Evolutionary conservation across 2,113 vertebrate genomes (phyloP).

Genomic region (Hydrochoerus hydrochaeris): DNA sequence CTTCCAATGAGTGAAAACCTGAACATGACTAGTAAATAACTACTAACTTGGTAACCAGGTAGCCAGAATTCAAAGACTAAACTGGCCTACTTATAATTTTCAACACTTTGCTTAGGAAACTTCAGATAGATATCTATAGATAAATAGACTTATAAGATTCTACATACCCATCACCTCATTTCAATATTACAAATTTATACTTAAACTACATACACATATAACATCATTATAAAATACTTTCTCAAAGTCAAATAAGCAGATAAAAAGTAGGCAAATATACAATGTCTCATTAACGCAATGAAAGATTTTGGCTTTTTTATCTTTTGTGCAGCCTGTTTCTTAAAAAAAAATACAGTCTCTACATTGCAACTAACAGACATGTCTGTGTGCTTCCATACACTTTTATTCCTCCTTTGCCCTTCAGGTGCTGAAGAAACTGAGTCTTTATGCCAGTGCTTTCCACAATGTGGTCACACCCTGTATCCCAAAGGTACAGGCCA

Average conservation of each 20-base stretch:
- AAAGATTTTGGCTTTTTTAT: background rate
- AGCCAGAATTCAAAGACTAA: constrained; percentile 22
- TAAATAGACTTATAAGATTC: background rate
- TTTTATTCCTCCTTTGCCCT: background rate
- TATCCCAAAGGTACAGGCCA: background rate
- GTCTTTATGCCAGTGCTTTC: background rate
- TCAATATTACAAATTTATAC: background rate
- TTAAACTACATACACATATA: background rate
- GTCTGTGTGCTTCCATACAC: background rate
- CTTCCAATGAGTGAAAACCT: background rate
- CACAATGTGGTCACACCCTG: background rate
- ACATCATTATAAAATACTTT: background rate
- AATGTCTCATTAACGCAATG: background rate
- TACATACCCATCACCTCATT: background rate
- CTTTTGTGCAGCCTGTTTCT: background rate
- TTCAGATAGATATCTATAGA: background rate
- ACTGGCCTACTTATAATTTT: background rate
- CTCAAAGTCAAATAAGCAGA: constrained; percentile 5
- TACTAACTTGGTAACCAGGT: background rate
- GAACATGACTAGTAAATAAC: background rate
- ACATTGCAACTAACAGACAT: background rate
- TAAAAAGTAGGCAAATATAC: background rate
- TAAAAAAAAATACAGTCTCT: background rate
- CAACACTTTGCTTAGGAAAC: constrained; percentile 20
- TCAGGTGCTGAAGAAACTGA: background rate